Evolutionary conservation across 2,888 invertebrate species (phyloP).

Genomic region (Fragum sueziense): DNA sequence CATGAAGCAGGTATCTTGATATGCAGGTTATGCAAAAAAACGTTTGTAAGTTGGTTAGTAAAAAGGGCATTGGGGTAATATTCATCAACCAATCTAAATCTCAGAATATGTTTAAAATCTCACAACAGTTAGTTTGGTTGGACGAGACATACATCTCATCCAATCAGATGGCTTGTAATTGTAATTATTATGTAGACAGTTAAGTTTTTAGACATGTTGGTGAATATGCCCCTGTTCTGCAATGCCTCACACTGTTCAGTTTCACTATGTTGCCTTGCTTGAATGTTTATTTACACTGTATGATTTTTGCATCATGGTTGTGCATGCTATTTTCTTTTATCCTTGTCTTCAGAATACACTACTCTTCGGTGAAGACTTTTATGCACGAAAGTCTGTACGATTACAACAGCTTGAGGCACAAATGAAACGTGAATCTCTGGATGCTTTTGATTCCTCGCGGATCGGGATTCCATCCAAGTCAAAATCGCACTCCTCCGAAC

Average conservation of each 20-base stretch:
- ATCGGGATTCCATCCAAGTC: constrained; percentile 64
- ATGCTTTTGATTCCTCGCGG: constrained; percentile 28
- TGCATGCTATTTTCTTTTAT: constrained; percentile 53
- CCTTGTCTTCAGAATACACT: constrained; percentile 58
- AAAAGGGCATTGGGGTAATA: no score
- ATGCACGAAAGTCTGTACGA: constrained; percentile 72
- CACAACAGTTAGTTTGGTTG: no score
- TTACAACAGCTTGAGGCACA: constrained; percentile 66
- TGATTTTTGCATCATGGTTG: constrained; percentile 28
- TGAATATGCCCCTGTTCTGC: no score
- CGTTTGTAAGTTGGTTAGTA: no score
- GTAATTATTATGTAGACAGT: no score
- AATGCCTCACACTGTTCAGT: neutral
- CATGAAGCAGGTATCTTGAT: no score
- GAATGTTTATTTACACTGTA: neutral
- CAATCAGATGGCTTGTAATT: no score
- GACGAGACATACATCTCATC: no score
- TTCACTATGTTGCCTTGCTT: neutral
- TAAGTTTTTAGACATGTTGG: no score
- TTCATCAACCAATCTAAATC: no score
- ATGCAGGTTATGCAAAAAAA: no score
- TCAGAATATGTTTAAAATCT: no score
- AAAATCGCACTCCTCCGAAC: constrained; percentile 62
- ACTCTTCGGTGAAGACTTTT: constrained; percentile 72
- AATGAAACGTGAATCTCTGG: constrained; percentile 61